phyloP scores from a whole-genome alignment of 1,140 invertebrate genomes.

The Rhynchophorus ferrugineus region DNA sequence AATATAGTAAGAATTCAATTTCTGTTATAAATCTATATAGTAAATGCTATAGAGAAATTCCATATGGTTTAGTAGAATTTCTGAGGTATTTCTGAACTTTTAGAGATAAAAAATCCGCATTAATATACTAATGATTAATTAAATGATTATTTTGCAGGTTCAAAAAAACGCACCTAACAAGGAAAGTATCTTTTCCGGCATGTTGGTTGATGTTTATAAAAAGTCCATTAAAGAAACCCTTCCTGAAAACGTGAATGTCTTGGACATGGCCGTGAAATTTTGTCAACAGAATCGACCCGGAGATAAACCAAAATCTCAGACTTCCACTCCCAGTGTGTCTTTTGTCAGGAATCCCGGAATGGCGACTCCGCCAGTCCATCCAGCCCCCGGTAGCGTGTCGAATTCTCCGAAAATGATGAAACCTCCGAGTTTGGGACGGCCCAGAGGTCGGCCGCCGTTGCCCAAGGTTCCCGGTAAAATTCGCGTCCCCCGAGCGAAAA shows the following conservation, averaged over 20 bases:
- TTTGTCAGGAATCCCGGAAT: conserved; percentile 19
- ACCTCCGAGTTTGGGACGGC: conserved; percentile 31
- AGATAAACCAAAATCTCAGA: conserved; percentile 26
- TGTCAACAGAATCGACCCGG: conserved; percentile 38
- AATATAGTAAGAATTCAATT: no score
- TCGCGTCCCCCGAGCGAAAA: conserved; percentile 25
- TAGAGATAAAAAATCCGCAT: no score
- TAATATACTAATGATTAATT: no score
- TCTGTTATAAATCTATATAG: no score
- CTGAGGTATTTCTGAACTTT: no score
- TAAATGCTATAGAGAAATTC: no score
- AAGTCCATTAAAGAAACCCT: conserved; percentile 42
- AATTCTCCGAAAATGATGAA: conserved; percentile 23
- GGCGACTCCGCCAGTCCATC: conserved; percentile 26
- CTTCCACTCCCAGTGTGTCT: conserved; percentile 10
- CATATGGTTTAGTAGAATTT: no score
- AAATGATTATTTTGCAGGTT: no score
- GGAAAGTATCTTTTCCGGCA: conserved; percentile 46
- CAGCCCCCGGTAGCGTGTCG: conserved; percentile 26
- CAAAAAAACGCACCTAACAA: conserved; percentile 54
- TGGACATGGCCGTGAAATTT: conserved; percentile 41
- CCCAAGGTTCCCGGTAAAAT: conserved; percentile 31
- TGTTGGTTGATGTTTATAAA: conserved; percentile 56
- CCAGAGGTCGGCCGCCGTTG: conserved; percentile 36
- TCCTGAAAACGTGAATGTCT: conserved; percentile 35